Evolutionary conservation across 2,888 invertebrate genomes (phyloP).

Genomic region (Ophioninae sp.): DNA sequence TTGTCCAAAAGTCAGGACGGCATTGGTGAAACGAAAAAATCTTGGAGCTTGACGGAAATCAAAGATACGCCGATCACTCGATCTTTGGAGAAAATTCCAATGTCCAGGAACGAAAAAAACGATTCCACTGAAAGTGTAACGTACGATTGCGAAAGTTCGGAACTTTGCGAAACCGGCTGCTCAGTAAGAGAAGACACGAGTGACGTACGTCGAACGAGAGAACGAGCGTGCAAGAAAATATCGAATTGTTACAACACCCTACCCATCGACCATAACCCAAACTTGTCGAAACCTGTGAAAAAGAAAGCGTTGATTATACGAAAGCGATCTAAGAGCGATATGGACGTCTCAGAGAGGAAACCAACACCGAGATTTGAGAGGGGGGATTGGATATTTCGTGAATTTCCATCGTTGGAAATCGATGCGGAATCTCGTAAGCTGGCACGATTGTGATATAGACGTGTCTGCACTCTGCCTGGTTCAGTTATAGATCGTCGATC

Average conservation of each 20-base stretch:
- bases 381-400: slow-evolving; percentile 71
- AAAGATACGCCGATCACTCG: slow-evolving; percentile 60
- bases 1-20: slow-evolving; percentile 68
- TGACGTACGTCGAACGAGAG: slow-evolving; percentile 28
- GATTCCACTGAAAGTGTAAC: slow-evolving; percentile 5
- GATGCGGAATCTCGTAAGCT: slow-evolving; percentile 74
- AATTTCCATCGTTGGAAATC: slow-evolving; percentile 71
- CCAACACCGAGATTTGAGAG: slow-evolving; percentile 73
- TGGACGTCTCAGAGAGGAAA: slow-evolving; percentile 72
- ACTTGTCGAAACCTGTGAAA: slow-evolving; percentile 61
- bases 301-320: slow-evolving; percentile 64
- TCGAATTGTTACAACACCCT: slow-evolving; percentile 42
- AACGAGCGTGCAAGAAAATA: slow-evolving; percentile 34
- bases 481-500: slow-evolving; percentile 65
- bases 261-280: slow-evolving; percentile 50
- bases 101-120: slow-evolving; percentile 16
- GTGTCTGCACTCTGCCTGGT: slow-evolving; percentile 72
- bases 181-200: slow-evolving; percentile 17
- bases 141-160: slow-evolving; percentile 12
- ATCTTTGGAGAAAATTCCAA: slow-evolving; percentile 66
- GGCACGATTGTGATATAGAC: slow-evolving; percentile 62
- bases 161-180: slow-evolving; percentile 27
- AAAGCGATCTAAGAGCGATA: slow-evolving; percentile 73
- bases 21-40: slow-evolving; percentile 44
- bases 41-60: slow-evolving; percentile 45